Conservation (phyloP, 64 coral and sea anemone genomes). For the Astreopora myriophthalma region DNA sequence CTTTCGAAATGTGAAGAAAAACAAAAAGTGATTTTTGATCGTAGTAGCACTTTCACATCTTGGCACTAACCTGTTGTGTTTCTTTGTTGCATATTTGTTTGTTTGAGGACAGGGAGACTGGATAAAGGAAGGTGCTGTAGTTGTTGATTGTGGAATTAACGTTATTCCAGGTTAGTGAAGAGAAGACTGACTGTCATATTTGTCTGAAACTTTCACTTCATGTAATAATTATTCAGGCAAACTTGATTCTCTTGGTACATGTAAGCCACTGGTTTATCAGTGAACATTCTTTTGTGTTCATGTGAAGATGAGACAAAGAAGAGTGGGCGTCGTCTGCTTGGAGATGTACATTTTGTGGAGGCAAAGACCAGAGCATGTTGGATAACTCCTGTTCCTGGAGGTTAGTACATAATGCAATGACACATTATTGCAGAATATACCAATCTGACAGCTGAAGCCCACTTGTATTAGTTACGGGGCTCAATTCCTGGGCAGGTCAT, state of each 20-base stretch:
- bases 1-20: no score
- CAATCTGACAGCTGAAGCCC: no score
- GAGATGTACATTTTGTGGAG: constrained; percentile 95
- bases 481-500: no score
- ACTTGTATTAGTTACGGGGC: no score
- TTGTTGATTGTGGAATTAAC: constrained; percentile 99
- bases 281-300: not conserved
- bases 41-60: no score
- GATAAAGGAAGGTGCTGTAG: constrained; percentile 95
- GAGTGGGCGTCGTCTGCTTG: constrained; percentile 84
- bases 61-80: no score
- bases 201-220: no score
- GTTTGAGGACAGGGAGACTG: constrained; percentile 69
- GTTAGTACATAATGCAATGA: constrained; percentile 16
- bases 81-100: not conserved
- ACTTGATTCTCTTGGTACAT: no score
- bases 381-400: constrained; percentile 99
- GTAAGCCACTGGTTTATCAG: not conserved
- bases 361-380: constrained; percentile 87
- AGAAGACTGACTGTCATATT: not conserved
- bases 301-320: constrained; percentile 99
- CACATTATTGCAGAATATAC: no score
- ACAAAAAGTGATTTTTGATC: no score
- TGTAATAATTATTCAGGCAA: no score
- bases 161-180: constrained; percentile 77